A percentile compares a stretch with the other conserved stretches of the same genome.
Evolutionary conservation across 2,797 vertebrate genomes (phyloP).

Genomic region (Cossypha niveicapilla): DNA sequence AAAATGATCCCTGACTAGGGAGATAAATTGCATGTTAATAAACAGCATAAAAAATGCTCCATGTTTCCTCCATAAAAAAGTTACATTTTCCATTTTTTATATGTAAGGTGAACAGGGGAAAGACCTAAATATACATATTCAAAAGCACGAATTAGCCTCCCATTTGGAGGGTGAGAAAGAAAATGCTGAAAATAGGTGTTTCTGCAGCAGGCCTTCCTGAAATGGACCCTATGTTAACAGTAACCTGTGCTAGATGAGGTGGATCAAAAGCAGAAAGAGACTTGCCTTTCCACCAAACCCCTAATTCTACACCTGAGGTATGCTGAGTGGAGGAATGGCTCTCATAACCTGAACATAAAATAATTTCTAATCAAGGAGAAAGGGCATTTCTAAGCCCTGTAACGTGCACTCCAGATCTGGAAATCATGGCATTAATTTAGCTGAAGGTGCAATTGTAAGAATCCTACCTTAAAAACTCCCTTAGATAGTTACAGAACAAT

Average conservation of each 20-base stretch:
- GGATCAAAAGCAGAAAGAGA: not conserved
- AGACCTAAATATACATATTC: not conserved
- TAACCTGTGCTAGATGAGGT: not conserved
- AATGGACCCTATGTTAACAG: not conserved
- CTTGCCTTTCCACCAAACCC: not conserved
- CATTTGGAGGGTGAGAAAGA: not conserved
- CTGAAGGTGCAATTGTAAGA: not conserved
- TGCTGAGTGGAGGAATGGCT: not conserved
- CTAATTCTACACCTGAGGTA: not conserved
- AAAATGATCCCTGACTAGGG: not conserved
- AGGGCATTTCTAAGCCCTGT: not conserved
- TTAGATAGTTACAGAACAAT: not conserved
- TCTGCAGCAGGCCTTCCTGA: not conserved
- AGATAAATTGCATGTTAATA: not conserved
- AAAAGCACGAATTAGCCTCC: not conserved
- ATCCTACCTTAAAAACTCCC: not conserved
- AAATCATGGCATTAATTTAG: not conserved
- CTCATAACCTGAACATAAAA: not conserved
- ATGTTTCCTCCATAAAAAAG: not conserved
- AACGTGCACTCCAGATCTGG: fast-evolving
- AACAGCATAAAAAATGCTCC: not conserved
- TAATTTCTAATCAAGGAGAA: not conserved
- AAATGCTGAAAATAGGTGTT: not conserved
- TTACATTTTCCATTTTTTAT: not conserved
- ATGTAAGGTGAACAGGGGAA: not conserved